Base-by-base conservation (phyloP, 2,797 vertebrate species). In the Rhabdomys pumilio region DNA sequence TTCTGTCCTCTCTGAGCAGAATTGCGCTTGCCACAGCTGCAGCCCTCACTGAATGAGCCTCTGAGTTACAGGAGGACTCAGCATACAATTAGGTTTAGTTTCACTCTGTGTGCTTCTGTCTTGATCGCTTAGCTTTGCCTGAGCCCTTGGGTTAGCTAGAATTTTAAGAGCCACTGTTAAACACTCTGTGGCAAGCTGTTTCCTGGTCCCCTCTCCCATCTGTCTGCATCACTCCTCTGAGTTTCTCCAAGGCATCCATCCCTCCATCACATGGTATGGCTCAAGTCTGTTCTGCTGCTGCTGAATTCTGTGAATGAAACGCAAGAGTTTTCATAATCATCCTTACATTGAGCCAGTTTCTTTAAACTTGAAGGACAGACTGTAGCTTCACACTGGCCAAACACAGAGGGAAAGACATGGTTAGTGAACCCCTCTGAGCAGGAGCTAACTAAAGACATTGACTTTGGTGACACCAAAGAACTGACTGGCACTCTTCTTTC, bases 381-480 rank as follows among this genome's bases (percentile, higher is more conserved):
- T 19, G 34, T 59, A 75, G 75, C 31, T 22, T 41, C 26, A 2
- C 1, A 1, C 72, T 80, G 19, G 57, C 88, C 73, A 76, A 38
- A 50, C 19, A 13, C 12, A 41, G 77, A n/a, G 91, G 19, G 38
- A 67, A 73, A 76, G 61, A 75, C 19, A 0, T 59, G 10, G 1
- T 4, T 12, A 59, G 26, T 26, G 38, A 75, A 4, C 76, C 44
- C 47, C 26, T 55, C 22, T 2, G 31, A 95, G 81, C 85, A 92
- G 50, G 19, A 24, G 53, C 76, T 61, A n/a, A 85, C 91, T 69
- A 38, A 94, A 91, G 89, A 47, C 24, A 17, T 81, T 31, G 59
- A 69, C 80, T 88, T 85, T 82, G 89, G 85, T 0, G 10, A 86
- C 94, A 63, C 82, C 55, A 53, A 89, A 96, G 61, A 90, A 81